Percentiles rank a stretch among this genome's conserved stretches.
phyloP scores from a whole-genome alignment of 2,888 invertebrate genomes.

The Pegoplata infirma region DNA sequence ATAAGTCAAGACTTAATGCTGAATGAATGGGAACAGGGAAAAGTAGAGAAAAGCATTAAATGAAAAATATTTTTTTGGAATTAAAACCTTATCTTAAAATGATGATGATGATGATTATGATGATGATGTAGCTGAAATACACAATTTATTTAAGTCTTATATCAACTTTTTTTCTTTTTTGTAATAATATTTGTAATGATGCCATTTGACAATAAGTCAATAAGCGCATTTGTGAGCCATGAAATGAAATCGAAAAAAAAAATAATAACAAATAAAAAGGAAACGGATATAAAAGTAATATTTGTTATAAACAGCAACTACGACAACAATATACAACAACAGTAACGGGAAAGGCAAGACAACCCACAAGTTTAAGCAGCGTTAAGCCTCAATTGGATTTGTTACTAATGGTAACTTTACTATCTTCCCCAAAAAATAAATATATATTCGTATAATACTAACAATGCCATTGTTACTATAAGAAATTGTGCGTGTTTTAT shows the following conservation, averaged over 20 bases:
- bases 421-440: background rate
- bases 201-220: constrained; percentile 65
- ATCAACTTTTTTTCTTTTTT: background rate
- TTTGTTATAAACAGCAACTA: constrained; percentile 21
- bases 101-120: constrained; percentile 29
- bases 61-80: constrained; percentile 35
- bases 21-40: background rate
- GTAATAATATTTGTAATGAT: constrained; percentile 55
- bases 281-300: constrained; percentile 22
- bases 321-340: background rate
- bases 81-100: constrained; percentile 49
- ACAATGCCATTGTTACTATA: background rate
- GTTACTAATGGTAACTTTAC: constrained; percentile 34
- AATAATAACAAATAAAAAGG: background rate
- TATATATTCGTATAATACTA: background rate
- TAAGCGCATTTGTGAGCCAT: constrained; percentile 59
- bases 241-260: constrained; percentile 25
- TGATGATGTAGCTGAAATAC: constrained; percentile 7
- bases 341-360: background rate
- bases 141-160: background rate
- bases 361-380: constrained; percentile 38
- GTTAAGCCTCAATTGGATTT: constrained; percentile 56
- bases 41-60: background rate
- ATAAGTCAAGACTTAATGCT: constrained; percentile 47
- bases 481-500: background rate